Conservation (phyloP, 1,140 invertebrate species). For the Papilio aristodemus region DNA sequence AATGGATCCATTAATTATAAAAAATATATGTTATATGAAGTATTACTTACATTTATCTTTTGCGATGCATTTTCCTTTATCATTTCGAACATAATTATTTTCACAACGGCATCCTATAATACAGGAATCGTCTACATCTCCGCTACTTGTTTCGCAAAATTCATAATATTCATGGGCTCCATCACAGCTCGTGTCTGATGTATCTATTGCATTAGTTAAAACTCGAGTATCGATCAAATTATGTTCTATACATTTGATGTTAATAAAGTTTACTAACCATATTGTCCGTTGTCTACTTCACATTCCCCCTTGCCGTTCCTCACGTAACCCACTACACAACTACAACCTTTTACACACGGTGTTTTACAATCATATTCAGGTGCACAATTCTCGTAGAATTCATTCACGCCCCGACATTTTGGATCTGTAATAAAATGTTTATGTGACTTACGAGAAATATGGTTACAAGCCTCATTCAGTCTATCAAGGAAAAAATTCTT, state of each 20-base stretch:
- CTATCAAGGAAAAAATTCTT: no score
- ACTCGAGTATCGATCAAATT: no score
- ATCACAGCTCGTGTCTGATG: neutral
- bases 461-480: no score
- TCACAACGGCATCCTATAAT: slow-evolving; percentile 46
- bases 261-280: slow-evolving; percentile 5
- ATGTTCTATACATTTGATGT: no score
- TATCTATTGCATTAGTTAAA: neutral
- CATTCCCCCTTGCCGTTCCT: slow-evolving; percentile 36
- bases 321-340: slow-evolving; percentile 39
- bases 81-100: slow-evolving; percentile 39
- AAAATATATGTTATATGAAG: neutral
- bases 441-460: neutral
- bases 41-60: slow-evolving; percentile 41
- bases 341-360: slow-evolving; percentile 36
- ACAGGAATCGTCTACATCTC: slow-evolving; percentile 33
- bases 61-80: slow-evolving; percentile 43
- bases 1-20: neutral
- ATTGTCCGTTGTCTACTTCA: neutral
- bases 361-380: neutral
- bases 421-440: neutral
- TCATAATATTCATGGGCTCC: slow-evolving; percentile 8
- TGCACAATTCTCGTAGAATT: slow-evolving; percentile 3
- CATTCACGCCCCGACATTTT: slow-evolving; percentile 3
- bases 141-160: neutral